A percentile compares a stretch with the other conserved stretches of the same genome.
These are phyloP conservation scores for Panonychus citri DNA, from an alignment of 1,140 invertebrate species.

Conservation along the genomic window DNA sequence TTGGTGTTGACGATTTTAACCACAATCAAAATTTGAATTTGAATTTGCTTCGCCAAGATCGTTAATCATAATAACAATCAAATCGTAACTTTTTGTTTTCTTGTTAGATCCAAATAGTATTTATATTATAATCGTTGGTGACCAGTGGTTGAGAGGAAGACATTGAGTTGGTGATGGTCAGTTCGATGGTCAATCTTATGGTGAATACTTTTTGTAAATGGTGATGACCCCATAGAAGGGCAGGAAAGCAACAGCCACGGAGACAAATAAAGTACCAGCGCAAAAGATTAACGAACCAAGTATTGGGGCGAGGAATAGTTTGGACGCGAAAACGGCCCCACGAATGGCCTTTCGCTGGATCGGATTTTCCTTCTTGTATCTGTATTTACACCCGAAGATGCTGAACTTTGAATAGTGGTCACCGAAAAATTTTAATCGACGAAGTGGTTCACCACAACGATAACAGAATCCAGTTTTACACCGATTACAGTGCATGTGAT, in stretches of 20 bases:
- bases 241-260: slow-evolving; percentile 18
- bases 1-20: too few relatives aligned
- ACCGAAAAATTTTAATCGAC: slow-evolving; percentile 23
- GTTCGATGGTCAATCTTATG: neutral
- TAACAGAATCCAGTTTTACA: slow-evolving; percentile 27
- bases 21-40: too few relatives aligned
- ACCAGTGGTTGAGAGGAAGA: neutral
- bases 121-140: neutral
- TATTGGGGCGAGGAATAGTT: slow-evolving; percentile 20
- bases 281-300: slow-evolving; percentile 18
- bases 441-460: slow-evolving; percentile 23
- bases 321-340: slow-evolving; percentile 25
- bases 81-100: neutral
- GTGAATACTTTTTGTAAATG: neutral
- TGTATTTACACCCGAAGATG: slow-evolving; percentile 26
- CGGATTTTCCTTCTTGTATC: slow-evolving; percentile 21
- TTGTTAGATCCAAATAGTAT: neutral
- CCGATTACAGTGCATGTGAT: slow-evolving; percentile 25
- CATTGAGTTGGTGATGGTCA: neutral
- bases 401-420: slow-evolving; percentile 24
- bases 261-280: slow-evolving; percentile 19
- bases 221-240: slow-evolving; percentile 19
- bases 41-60: too few relatives aligned
- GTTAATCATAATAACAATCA: neutral
- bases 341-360: slow-evolving; percentile 21